A percentile compares a stretch with the other conserved stretches of the same genome.
phyloP scores from a whole-genome alignment of 2,113 vertebrate species.

The Eleginops maclovinus region DNA sequence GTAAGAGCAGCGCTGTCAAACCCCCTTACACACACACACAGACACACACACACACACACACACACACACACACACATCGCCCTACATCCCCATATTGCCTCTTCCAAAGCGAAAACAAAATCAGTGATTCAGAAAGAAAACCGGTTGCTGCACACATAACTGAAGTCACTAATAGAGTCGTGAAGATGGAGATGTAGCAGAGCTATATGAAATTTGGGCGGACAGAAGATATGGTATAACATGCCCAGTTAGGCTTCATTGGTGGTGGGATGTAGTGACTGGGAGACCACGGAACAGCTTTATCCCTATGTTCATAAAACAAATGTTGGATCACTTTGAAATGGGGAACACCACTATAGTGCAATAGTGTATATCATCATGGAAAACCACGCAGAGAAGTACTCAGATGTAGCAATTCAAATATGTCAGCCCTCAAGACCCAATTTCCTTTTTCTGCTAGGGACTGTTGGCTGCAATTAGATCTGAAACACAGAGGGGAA shows the following conservation, averaged over 20 bases:
- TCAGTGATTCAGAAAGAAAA: constrained; percentile 40
- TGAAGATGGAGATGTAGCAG: constrained; percentile 11
- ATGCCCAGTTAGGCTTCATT: background rate
- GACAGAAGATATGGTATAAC: background rate
- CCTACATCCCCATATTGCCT: constrained; percentile 16
- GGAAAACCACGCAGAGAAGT: background rate
- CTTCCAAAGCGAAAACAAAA: constrained; percentile 42
- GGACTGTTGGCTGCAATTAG: background rate
- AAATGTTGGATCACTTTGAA: background rate
- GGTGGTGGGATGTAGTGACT: background rate
- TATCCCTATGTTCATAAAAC: background rate
- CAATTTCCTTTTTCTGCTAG: background rate
- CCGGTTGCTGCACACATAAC: constrained; percentile 25
- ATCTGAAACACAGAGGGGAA: background rate
- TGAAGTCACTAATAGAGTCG: constrained; percentile 24
- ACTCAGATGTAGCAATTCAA: background rate
- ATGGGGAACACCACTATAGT: background rate
- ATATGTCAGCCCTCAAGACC: background rate
- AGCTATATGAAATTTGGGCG: constrained; percentile 15
- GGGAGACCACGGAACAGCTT: background rate
- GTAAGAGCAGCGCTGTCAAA: constrained; percentile 61
- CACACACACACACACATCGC: background rate
- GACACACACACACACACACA: too few relatives aligned
- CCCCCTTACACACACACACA: constrained; percentile 29
- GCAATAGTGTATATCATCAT: background rate